Conservation (phyloP, 2,113 vertebrate species). For the Tylochromis polylepis region DNA sequence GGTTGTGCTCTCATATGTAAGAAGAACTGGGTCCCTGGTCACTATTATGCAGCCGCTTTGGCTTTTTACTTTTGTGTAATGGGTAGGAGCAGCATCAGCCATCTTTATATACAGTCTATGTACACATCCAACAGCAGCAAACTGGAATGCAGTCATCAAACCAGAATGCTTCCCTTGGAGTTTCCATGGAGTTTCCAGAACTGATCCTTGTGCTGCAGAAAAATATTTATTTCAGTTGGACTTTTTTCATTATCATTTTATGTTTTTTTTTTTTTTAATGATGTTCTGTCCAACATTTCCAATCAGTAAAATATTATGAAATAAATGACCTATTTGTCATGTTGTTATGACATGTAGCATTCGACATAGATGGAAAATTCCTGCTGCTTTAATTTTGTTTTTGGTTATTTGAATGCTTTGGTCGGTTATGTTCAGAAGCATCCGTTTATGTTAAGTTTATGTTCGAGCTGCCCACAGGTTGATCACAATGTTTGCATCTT, state of each 20-base stretch:
- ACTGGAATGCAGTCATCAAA: background rate
- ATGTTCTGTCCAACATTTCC: background rate
- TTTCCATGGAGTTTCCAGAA: background rate
- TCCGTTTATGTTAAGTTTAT: background rate
- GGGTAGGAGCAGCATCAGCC: background rate
- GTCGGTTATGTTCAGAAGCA: background rate
- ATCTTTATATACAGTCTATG: background rate
- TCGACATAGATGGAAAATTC: background rate
- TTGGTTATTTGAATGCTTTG: background rate
- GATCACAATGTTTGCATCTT: background rate
- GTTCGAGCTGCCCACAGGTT: background rate
- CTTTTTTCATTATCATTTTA: background rate
- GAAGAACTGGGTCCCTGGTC: rapidly evolving
- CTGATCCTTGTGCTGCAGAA: background rate
- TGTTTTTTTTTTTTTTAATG: background rate
- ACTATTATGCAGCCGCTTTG: background rate
- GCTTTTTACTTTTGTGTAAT: background rate
- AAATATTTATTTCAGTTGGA: conserved; percentile 6
- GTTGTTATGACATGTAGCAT: background rate
- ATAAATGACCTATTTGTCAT: background rate
- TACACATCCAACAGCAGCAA: background rate
- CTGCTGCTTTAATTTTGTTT: background rate
- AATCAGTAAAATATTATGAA: background rate
- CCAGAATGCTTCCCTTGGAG: background rate
- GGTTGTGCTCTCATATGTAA: background rate